Base-by-base conservation (phyloP, 1,140 invertebrate genomes). In the Drosophila pachea region DNA sequence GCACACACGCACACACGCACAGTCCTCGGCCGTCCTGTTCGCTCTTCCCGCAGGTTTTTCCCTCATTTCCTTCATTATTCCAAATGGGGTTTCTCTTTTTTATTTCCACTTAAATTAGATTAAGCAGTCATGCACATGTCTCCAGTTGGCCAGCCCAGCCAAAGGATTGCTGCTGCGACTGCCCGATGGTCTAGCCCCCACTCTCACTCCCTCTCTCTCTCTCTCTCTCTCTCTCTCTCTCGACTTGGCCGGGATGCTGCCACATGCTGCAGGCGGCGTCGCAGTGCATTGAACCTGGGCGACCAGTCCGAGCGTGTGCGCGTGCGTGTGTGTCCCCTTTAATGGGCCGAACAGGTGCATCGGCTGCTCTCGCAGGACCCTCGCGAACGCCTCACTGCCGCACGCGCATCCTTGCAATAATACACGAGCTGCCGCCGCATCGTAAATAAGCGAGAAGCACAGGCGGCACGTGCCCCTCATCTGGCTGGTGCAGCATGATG, bases 41-140 rank as follows among this genome's bases (percentile, higher is more conserved):
- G 33, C 11, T 48, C 45, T 73, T 73, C 74, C 74, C 74, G 78
- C 79, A 83, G 78, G 78, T 83, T 83, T 74, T 83, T 78, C 78
- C 63, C 67, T 83, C 72, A 74, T 78, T 75, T 77, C 67, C 58
- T 43, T 68, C 62, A 52, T 69, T 68, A 40, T 65, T 76, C 48
- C 40, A 68, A 68, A 45, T 64, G 49, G 11, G 49, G 36, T 47
- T 60, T 66, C 55, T 29, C 6, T 35, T 73, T 76, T 76, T 79
- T 81, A 76, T 61, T 36, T 66, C 70, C 74, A 54, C 22, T 7
- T 73, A 83, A 83, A 83, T 83, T 83, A 83, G 78, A 83, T 83
- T 83, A 83, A 83, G 79, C 62, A 84, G 76, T 83, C 78, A 84
- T 73, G 79, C 78, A 83, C 78, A 83, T 83, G 78, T 83, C 78